Evolutionary conservation across 2,797 vertebrate species (phyloP), one percentile per base, ranked within the genome.

Genomic region (Odontamblyopus lacepedii): DNA sequence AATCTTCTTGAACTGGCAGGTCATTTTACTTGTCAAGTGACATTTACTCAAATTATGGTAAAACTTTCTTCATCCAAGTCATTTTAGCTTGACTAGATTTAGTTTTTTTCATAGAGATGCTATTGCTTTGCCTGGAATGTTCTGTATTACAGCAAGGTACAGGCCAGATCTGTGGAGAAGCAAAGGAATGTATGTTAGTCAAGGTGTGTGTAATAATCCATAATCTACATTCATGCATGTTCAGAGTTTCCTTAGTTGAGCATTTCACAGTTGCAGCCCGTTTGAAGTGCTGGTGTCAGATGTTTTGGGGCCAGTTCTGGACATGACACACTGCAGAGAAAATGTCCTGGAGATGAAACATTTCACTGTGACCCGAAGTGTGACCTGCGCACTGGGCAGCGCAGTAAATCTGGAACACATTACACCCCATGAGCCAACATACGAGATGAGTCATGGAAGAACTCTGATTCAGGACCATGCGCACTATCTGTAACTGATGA

Each of bases 271-370:
- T 77, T 66, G 18, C 23, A 41, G 63, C 64, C 72, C 8, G 23
- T 81, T 78, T 85, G 78, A 79, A 79, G 79, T 78, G 78, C 70
- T 74, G 69, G 64, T 85, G 85, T 87, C 85, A 91, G 87, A 90
- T 85, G 77, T 83, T 44, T 82, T 71, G 66, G 78, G 12, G 69
- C 87, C 83, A 66, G 53, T 87, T 85, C 78, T 88, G 86, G 85
- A 90, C 80, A 85, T 92, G 84, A 79, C 90, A 81, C 79, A 74
- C 57, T 73, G 8, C 30, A 78, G 90, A 90, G 84, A 91, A 91
- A 91, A 84, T 81, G 79, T 48, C 81, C 76, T 66, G 70, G 59
- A 73, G 74, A 72, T 19, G 69, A 82, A 82, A 89, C 84, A 89
- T 87, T 88, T 88, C 80, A 18, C 77, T 77, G n/a, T 77, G 51